phyloP scores from a whole-genome alignment of 2,888 invertebrate species.

The Rapana venosa region DNA sequence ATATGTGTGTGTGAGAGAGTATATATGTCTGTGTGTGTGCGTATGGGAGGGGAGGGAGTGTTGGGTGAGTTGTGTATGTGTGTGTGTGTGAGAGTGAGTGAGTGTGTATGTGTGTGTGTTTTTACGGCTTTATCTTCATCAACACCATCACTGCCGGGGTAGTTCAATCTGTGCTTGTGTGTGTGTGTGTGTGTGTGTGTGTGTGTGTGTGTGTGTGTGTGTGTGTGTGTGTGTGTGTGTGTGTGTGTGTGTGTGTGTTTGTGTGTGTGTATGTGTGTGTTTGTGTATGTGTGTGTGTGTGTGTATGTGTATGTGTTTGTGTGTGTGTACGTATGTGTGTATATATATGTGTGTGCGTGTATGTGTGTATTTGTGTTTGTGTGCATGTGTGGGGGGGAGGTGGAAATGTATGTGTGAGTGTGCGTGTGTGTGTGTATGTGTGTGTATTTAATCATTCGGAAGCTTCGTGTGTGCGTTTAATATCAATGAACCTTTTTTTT shows the following conservation, averaged over 20 bases:
- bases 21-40: no score
- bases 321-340: not conserved
- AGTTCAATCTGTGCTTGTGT: not conserved
- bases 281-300: not conserved
- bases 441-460: not conserved
- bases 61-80: not conserved
- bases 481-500: no score
- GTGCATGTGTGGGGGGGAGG: not conserved
- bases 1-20: no score
- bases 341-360: conserved; percentile 16
- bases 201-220: no score
- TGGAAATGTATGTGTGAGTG: not conserved
- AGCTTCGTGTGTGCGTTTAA: no score
- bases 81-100: not conserved
- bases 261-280: not conserved
- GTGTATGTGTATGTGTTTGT: not conserved
- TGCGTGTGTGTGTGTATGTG: conserved; percentile 1
- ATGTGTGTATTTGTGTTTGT: conserved; percentile 11
- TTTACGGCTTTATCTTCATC: not conserved
- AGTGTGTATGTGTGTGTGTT: not conserved
- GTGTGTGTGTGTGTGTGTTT: not conserved
- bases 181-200: not conserved
- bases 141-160: not conserved
- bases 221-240: no score
- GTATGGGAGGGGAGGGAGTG: not conserved